Base-by-base conservation (phyloP, 1,140 invertebrate species). In the Drosophila sechellia region DNA sequence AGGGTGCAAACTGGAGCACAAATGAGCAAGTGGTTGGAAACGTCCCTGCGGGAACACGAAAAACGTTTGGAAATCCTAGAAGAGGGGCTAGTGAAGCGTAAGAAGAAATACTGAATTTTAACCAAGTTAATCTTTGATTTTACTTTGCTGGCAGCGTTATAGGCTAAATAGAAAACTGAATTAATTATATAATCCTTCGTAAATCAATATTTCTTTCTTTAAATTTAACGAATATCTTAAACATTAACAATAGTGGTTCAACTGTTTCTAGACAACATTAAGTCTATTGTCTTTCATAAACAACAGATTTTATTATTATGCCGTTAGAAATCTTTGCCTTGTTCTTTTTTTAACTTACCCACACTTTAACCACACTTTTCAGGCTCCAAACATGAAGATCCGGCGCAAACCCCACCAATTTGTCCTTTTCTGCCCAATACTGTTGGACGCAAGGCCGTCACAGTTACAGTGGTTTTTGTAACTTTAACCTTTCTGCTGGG, bases 351-450 rank as follows among this genome's bases (percentile, higher is more conserved):
- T 12, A 13, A 55, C 40, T 34, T 17, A 55, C 40, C 40, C 4
- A 20, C n/a, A 25, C 12, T 55, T 43, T 5, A 10, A 22, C 46
- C 1, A 8, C 13, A 12, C 25, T 56, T 20, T 56, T 59, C 53
- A 87, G 83, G 57, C 50, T 74, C 42, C 42, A 87, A 87, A 42
- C n/a, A 60, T 3, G 46, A 80, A 10, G 60, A 66, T 40, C 56
- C 84, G 13, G 49, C 58, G 1, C 55, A 79, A 42, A 31, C 60
- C 35, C 68, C 84, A 5, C 40, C 57, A 4, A 10, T 84, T 4
- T 86, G 85, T 40, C 79, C 79, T 4, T 81, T 81, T 71, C 42
- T 90, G 42, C 80, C 85, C 20, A 76, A 56, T 17, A 74, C 65
- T 4, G 58, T 89, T 35, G 74, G 77, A 34, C 83, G 78, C 27